These are phyloP conservation scores for Anseranas semipalmata DNA, from an alignment of 2,113 vertebrate species.

Conservation along the genomic window DNA sequence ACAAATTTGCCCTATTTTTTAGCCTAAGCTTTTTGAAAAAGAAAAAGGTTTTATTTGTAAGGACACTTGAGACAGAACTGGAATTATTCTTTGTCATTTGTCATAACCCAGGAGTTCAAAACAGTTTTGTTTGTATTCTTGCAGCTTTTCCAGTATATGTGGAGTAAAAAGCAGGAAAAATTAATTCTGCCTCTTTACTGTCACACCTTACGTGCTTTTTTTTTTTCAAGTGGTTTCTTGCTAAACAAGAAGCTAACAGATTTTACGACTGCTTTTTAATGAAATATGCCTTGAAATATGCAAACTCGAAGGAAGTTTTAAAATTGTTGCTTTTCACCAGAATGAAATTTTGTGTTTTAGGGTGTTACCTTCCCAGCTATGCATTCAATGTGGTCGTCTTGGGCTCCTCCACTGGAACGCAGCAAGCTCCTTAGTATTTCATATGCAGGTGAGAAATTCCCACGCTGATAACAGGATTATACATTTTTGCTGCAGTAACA, in stretches of 20 bases:
- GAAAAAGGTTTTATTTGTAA: background rate
- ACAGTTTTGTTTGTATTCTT: background rate
- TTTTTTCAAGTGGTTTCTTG: background rate
- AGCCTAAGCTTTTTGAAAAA: background rate
- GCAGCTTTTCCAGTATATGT: background rate
- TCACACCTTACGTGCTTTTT: background rate
- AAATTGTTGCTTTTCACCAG: background rate
- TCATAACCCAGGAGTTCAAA: background rate
- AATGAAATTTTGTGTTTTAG: conserved; percentile 70
- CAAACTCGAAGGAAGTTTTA: background rate
- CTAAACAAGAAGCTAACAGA: background rate
- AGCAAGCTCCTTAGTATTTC: conserved; percentile 94
- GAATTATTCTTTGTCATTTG: background rate
- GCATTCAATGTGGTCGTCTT: conserved; percentile 96
- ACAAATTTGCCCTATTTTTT: background rate
- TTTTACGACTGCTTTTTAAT: background rate
- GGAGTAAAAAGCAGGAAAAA: background rate
- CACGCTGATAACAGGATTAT: conserved; percentile 44
- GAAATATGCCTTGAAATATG: background rate
- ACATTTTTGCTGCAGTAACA: background rate
- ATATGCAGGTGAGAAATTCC: conserved; percentile 87
- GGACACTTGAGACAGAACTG: background rate
- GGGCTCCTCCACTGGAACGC: conserved; percentile 96
- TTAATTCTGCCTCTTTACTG: background rate
- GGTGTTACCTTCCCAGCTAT: conserved; percentile 97